Percentiles rank a stretch among this genome's conserved stretches.
phyloP scores from a whole-genome alignment of 1,140 invertebrate genomes.

The Drosophila auraria region DNA sequence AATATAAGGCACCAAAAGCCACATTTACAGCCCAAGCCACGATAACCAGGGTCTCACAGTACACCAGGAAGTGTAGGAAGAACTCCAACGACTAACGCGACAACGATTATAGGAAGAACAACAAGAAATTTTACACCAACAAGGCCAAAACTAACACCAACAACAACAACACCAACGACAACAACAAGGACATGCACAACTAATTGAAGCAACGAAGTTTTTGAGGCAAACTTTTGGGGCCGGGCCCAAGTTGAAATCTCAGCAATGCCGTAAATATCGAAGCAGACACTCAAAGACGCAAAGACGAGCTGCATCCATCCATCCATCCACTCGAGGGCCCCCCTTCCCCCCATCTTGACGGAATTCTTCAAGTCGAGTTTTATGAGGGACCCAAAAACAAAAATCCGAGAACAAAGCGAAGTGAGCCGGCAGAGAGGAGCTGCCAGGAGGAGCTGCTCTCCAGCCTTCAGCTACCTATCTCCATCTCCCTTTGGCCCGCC shows the following conservation, averaged over 20 bases:
- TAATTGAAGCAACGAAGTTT: constrained; percentile 55
- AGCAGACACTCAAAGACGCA: constrained; percentile 53
- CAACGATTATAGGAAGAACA: constrained; percentile 14
- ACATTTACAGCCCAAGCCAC: neutral
- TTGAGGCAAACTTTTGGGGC: constrained; percentile 41
- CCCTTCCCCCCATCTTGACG: neutral
- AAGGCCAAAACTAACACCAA: constrained; percentile 3
- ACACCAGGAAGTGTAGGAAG: neutral
- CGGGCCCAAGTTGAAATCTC: constrained; percentile 52
- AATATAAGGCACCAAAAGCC: neutral
- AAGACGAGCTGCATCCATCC: constrained; percentile 23
- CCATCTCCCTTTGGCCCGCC: neutral
- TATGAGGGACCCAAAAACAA: constrained; percentile 51
- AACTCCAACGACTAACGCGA: neutral
- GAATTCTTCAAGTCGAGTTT: constrained; percentile 53
- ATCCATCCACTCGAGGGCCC: neutral
- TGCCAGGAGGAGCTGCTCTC: neutral
- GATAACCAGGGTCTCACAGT: neutral
- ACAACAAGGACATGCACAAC: constrained; percentile 3
- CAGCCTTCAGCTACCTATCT: neutral
- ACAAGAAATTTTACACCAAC: constrained; percentile 15
- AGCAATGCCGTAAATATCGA: constrained; percentile 63
- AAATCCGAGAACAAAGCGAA: constrained; percentile 35
- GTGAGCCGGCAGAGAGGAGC: neutral
- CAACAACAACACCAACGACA: neutral